Percentiles rank a stretch among this genome's conserved stretches.
These are phyloP conservation scores for Pipistrellus nathusii DNA, from an alignment of 2,797 vertebrate genomes.

Conservation along the genomic window DNA sequence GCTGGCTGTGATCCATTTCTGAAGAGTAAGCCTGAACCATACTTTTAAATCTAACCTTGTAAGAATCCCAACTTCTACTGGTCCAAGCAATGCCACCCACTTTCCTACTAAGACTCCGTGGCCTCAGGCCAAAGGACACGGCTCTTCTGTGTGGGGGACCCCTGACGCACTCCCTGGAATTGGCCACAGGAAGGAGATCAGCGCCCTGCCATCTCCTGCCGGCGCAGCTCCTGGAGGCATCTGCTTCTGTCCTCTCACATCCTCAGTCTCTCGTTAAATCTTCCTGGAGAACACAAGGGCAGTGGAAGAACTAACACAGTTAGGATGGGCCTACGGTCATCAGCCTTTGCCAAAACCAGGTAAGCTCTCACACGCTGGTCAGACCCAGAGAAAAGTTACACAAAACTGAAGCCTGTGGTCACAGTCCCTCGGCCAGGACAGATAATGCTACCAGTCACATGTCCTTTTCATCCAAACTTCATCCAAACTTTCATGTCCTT, in stretches of 20 bases:
- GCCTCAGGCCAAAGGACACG: not conserved
- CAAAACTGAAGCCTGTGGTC: not conserved
- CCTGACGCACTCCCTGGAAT: not conserved
- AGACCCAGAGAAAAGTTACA: not conserved
- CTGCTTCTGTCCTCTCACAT: slow-evolving; percentile 45
- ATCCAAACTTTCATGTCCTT: too few relatives aligned
- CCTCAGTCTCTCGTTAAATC: slow-evolving; percentile 21
- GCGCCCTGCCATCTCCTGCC: not conserved
- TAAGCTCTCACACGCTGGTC: not conserved
- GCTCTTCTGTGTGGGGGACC: slow-evolving; percentile 51
- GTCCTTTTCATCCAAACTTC: not conserved
- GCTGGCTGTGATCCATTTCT: slow-evolving; percentile 52
- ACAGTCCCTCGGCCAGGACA: not conserved
- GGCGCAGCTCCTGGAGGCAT: not conserved
- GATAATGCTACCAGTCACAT: not conserved
- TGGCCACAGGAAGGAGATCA: slow-evolving; percentile 41
- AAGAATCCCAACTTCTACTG: slow-evolving; percentile 54
- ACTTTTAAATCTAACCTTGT: slow-evolving; percentile 37
- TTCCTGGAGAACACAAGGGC: not conserved
- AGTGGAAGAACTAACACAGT: not conserved
- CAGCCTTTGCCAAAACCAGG: not conserved
- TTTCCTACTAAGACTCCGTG: not conserved
- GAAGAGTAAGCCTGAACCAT: slow-evolving; percentile 45
- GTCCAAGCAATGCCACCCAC: slow-evolving; percentile 40
- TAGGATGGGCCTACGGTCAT: not conserved